Evolutionary conservation across 2,888 invertebrate species (phyloP).

Genomic region (Leptinotarsa haldemani): DNA sequence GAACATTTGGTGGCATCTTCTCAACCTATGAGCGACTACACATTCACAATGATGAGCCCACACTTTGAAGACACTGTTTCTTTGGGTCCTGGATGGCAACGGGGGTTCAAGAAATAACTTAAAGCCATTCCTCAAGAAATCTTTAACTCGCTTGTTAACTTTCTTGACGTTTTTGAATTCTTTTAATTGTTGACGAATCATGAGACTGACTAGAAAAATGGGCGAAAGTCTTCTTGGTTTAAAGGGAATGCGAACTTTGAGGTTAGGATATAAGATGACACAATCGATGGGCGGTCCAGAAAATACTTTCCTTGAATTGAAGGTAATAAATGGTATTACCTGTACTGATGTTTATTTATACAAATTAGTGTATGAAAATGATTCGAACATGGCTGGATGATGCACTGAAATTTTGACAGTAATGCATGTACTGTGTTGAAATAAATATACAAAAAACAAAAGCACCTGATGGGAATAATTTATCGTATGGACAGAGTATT

Average conservation of each 20-base stretch:
- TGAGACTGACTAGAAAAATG: slow-evolving; percentile 44
- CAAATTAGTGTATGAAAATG: slow-evolving; percentile 6
- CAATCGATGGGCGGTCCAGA: slow-evolving; percentile 40
- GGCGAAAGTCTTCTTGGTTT: slow-evolving; percentile 44
- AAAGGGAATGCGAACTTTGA: slow-evolving; percentile 50
- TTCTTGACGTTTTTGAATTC: slow-evolving; percentile 46
- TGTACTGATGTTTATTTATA: slow-evolving; percentile 1
- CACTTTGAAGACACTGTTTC: slow-evolving; percentile 67
- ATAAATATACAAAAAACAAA: not conserved
- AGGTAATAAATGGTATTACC: slow-evolving; percentile 30
- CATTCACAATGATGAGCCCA: slow-evolving; percentile 71
- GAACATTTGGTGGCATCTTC: slow-evolving; percentile 74
- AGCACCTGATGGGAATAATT: not conserved
- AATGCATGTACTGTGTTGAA: slow-evolving; percentile 25
- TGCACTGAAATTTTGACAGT: slow-evolving; percentile 45
- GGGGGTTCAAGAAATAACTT: slow-evolving; percentile 37
- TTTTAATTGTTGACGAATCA: slow-evolving; percentile 51
- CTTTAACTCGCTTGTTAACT: slow-evolving; percentile 47
- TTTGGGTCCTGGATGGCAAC: slow-evolving; percentile 60
- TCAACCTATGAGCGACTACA: slow-evolving; percentile 71
- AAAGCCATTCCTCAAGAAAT: slow-evolving; percentile 46
- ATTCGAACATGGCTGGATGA: slow-evolving; percentile 20
- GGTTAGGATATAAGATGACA: slow-evolving; percentile 56
- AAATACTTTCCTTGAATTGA: too few relatives aligned
- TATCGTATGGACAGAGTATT: too few relatives aligned